A percentile compares a stretch with the other conserved stretches of the same genome.
Evolutionary conservation across 2,113 vertebrate genomes (phyloP).

Genomic region (Malaclemys terrapin): DNA sequence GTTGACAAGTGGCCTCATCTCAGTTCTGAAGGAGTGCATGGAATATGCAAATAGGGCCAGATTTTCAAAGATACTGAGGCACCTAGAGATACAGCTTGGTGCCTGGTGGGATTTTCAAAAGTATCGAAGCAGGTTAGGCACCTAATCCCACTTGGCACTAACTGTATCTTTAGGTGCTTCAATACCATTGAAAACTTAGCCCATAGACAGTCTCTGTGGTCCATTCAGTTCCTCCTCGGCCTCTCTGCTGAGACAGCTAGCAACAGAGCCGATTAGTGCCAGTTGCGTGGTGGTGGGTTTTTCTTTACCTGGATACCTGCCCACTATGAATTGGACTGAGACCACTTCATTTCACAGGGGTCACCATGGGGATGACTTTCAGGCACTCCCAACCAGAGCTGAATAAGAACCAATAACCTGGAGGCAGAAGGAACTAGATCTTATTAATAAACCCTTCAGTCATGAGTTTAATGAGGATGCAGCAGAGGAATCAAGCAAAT

Average conservation of each 20-base stretch:
- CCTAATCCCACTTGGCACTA: not conserved
- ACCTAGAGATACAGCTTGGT: not conserved
- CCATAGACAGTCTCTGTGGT: not conserved
- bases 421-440: not conserved
- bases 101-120: not conserved
- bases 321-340: not conserved
- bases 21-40: not conserved
- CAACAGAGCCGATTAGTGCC: not conserved
- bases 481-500: not conserved
- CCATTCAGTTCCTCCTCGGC: not conserved
- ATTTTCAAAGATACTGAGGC: not conserved
- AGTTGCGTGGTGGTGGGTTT: not conserved
- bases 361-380: not conserved
- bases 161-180: not conserved
- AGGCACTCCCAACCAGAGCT: not conserved
- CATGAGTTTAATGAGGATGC: not conserved
- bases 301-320: not conserved
- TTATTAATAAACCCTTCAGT: not conserved
- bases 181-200: not conserved
- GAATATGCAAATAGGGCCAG: not conserved
- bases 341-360: not conserved
- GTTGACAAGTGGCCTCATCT: not conserved
- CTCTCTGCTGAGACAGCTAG: not conserved
- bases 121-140: not conserved
- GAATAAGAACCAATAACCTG: not conserved